Base-by-base conservation (phyloP, 1,140 invertebrate genomes). In the Caenorhabditis inopinata region DNA sequence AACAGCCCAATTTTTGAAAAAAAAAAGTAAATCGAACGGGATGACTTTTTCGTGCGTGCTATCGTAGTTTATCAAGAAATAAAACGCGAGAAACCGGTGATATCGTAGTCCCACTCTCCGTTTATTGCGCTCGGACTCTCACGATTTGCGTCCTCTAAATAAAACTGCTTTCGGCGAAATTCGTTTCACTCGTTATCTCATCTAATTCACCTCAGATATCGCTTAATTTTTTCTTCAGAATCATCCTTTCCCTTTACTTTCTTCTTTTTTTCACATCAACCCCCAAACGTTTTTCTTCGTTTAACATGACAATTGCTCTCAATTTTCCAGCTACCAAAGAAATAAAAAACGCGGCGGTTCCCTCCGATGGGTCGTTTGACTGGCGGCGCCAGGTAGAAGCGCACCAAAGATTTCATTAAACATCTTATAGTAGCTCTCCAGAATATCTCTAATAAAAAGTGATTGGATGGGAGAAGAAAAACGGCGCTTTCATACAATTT, bases 391-490 rank as follows among this genome's bases (percentile, higher is more conserved):
- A 68, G 58, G 58, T 68, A 68, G 29, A 14, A 14, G 25, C 6
- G 7, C 23, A 48, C 47, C 49, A 51, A 23, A 25, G 35, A 25
- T 68, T 68, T 68, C 58, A 68, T 68, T 68, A 68, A 68, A 68
- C 58, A 58, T 58, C 35, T 58, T 58, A 58, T 58, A 58, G 51
- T 58, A 29, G 25, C 51, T 23, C 51, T 25, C 49, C 49, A 5
- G 49, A 58, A 58, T 32, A 58, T 29, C 35, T 58, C 35, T 29
- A 32, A 58, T 32, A 68, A 58, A 68, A 68, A 68, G 58, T 68
- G 58, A 68, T 68, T 68, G 58, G 58, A 68, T 42, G 38, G 27
- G n/a, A 38, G n/a, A 68, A 68, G 21, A 68, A 18, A 21, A 68
- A 42, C 14, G 38, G 6, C 5, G 14, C 38, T 42, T 14, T 42